Conservation (phyloP, 2,888 invertebrate species). For the Maniola hyperantus region DNA sequence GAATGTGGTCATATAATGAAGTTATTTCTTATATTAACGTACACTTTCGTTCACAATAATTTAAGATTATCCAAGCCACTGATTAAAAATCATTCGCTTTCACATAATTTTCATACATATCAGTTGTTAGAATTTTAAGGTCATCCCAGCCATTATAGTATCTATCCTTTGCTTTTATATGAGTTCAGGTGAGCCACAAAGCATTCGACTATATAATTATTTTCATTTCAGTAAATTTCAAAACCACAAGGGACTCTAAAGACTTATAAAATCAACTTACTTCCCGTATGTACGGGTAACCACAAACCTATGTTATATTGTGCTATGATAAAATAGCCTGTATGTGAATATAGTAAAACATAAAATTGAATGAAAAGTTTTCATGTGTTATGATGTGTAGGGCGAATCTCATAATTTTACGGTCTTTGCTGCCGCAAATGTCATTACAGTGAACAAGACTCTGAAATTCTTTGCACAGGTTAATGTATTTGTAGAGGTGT, state of each 20-base stretch:
- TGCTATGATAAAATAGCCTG: constrained; percentile 2
- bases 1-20: too few relatives aligned
- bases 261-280: constrained; percentile 30
- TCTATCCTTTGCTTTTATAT: neutral
- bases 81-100: too few relatives aligned
- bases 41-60: too few relatives aligned
- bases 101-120: too few relatives aligned
- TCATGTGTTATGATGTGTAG: constrained; percentile 22
- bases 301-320: neutral
- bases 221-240: constrained; percentile 24
- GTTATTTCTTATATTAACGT: too few relatives aligned
- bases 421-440: constrained; percentile 34
- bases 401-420: constrained; percentile 32
- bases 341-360: constrained; percentile 1
- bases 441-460: constrained; percentile 32
- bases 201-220: constrained; percentile 6
- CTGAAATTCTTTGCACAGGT: constrained; percentile 12
- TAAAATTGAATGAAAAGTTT: neutral
- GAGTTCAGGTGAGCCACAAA: neutral
- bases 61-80: too few relatives aligned
- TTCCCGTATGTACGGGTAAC: constrained; percentile 19
- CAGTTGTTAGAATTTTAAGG: too few relatives aligned
- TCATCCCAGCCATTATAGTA: neutral
- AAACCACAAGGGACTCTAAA: constrained; percentile 29
- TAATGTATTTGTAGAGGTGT: constrained; percentile 16